A percentile compares a stretch with the other conserved stretches of the same genome.
phyloP scores from a whole-genome alignment of 2,888 invertebrate species.

The Coremacera marginata region DNA sequence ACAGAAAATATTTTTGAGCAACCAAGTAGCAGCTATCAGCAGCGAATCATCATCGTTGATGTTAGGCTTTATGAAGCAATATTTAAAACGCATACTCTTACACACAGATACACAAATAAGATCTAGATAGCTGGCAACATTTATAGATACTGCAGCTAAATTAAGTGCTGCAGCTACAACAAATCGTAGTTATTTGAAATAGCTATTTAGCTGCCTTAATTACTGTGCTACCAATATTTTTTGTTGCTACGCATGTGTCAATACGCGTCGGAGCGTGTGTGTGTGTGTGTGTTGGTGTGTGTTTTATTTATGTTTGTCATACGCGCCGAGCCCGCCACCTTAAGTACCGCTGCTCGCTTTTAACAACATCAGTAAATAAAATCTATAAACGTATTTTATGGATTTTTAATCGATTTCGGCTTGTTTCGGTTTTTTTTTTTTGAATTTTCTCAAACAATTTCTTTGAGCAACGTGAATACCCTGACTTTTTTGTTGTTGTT shows the following conservation, averaged over 20 bases:
- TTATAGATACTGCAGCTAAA: too few relatives aligned
- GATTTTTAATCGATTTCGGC: slow-evolving; percentile 63
- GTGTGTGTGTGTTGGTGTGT: not conserved
- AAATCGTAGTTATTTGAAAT: not conserved
- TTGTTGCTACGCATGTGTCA: not conserved
- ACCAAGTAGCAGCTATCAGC: not conserved
- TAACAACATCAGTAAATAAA: slow-evolving; percentile 59
- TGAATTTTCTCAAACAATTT: not conserved
- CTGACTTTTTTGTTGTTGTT: not conserved
- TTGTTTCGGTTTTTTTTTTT: slow-evolving; percentile 2
- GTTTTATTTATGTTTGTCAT: not conserved
- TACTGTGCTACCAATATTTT: not conserved
- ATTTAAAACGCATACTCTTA: not conserved
- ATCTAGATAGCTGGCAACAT: too few relatives aligned
- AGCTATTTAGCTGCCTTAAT: slow-evolving; percentile 14
- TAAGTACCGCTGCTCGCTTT: slow-evolving; percentile 23
- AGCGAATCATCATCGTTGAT: slow-evolving; percentile 8
- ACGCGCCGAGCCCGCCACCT: slow-evolving; percentile 6
- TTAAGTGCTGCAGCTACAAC: not conserved
- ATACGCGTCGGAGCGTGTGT: too few relatives aligned
- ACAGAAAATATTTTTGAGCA: slow-evolving; percentile 14
- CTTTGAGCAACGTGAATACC: not conserved
- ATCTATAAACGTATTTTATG: slow-evolving; percentile 63
- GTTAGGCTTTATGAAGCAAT: not conserved
- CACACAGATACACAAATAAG: not conserved